Percentiles rank a stretch among this genome's conserved stretches.
Evolutionary conservation across 2,888 invertebrate genomes (phyloP).

Genomic region (Apodemia hepburni): DNA sequence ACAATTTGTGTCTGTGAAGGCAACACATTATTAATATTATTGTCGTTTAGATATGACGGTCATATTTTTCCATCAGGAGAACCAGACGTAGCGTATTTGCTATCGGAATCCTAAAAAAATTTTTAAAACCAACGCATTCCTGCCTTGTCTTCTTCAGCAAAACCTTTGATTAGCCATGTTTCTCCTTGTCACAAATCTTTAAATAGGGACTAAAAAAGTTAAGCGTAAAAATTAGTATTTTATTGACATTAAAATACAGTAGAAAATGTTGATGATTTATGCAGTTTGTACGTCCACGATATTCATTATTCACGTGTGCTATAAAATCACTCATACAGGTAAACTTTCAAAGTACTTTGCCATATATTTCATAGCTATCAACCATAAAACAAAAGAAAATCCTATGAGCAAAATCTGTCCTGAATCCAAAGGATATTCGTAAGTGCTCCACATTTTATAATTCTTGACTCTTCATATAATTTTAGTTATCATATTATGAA

Average conservation of each 20-base stretch:
- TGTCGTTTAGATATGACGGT: too few relatives aligned
- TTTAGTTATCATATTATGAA: conserved; percentile 25
- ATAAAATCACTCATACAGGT: conserved; percentile 26
- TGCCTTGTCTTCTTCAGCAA: too few relatives aligned
- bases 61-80: too few relatives aligned
- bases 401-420: conserved; percentile 33
- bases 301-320: neutral
- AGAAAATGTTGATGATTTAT: neutral
- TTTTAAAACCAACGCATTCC: too few relatives aligned
- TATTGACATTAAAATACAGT: neutral
- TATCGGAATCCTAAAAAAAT: too few relatives aligned
- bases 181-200: too few relatives aligned
- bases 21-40: too few relatives aligned
- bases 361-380: conserved; percentile 43
- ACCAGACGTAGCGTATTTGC: too few relatives aligned
- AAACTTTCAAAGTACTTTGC: conserved; percentile 43
- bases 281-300: neutral
- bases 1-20: too few relatives aligned
- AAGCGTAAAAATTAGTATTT: neutral
- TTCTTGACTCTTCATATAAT: neutral
- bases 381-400: conserved; percentile 46
- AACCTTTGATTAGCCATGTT: neutral
- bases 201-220: neutral
- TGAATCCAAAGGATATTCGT: conserved; percentile 26
- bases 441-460: neutral